These are phyloP conservation scores for Sicus ferrugineus DNA, from an alignment of 2,888 invertebrate genomes.

Conservation along the genomic window DNA sequence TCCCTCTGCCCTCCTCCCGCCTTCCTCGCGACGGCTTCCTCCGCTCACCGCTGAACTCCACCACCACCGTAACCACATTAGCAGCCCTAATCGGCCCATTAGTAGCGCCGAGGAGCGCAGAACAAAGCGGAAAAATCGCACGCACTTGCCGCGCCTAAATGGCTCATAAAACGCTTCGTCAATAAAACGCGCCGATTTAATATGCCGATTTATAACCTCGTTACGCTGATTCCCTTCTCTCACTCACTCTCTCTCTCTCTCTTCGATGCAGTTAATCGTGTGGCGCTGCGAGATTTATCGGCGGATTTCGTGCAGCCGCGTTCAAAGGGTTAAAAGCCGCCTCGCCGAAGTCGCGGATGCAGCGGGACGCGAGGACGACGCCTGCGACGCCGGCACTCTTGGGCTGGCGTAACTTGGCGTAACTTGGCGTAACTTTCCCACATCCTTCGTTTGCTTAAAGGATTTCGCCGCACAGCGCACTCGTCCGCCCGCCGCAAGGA, in stretches of 20 bases:
- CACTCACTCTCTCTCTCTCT: conserved; percentile 7
- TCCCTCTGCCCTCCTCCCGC: background rate
- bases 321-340: conserved; percentile 29
- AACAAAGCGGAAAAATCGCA: background rate
- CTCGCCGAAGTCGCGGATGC: no score
- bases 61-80: conserved; percentile 28
- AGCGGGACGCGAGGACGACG: no score
- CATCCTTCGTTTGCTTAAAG: conserved; percentile 10
- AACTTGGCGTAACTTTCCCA: no score
- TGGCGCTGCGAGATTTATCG: conserved; percentile 9
- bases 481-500: background rate
- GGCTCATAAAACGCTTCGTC: conserved; percentile 53
- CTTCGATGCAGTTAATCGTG: conserved; percentile 7
- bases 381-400: no score
- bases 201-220: conserved; percentile 7
- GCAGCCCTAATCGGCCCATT: conserved; percentile 33
- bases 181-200: conserved; percentile 44
- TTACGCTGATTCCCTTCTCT: background rate
- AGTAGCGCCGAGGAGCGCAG: background rate
- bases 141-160: conserved; percentile 1
- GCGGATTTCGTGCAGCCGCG: conserved; percentile 13
- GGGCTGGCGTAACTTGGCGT: no score
- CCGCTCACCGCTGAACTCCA: background rate
- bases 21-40: background rate
- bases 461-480: conserved; percentile 15